phyloP scores from a whole-genome alignment of 2,113 vertebrate genomes.

The Hassar affinis region DNA sequence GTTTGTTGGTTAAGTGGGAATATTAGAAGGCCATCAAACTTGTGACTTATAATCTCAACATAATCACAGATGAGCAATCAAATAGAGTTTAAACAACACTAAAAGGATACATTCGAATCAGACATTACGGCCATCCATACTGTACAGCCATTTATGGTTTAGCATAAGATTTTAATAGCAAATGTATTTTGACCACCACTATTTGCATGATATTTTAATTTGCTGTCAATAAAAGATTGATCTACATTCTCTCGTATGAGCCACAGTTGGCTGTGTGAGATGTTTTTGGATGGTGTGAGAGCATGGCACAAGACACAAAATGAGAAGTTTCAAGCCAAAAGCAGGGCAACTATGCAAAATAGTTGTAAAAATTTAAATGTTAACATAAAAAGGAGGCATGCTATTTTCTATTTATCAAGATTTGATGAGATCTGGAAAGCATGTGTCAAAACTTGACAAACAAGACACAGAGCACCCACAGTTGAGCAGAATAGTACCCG shows the following conservation, averaged over 20 bases:
- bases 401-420: neutral
- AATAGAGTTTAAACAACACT: neutral
- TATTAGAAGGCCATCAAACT: neutral
- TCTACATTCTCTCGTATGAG: neutral
- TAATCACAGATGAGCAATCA: neutral
- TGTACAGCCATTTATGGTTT: neutral
- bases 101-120: neutral
- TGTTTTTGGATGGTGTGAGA: neutral
- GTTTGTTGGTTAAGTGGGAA: neutral
- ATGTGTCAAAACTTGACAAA: conserved; percentile 21
- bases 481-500: conserved; percentile 33
- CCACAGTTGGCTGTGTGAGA: neutral
- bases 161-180: neutral
- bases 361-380: neutral
- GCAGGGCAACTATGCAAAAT: neutral
- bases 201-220: neutral
- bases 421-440: conserved; percentile 29
- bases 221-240: neutral
- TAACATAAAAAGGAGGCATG: neutral
- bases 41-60: neutral
- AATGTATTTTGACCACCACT: neutral
- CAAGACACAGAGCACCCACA: conserved; percentile 42
- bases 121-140: neutral
- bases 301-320: neutral
- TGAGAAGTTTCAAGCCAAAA: neutral